Evolutionary conservation across 2,797 vertebrate species (phyloP), one percentile per base, ranked within the genome.

Genomic region (Diplodus puntazzo): DNA sequence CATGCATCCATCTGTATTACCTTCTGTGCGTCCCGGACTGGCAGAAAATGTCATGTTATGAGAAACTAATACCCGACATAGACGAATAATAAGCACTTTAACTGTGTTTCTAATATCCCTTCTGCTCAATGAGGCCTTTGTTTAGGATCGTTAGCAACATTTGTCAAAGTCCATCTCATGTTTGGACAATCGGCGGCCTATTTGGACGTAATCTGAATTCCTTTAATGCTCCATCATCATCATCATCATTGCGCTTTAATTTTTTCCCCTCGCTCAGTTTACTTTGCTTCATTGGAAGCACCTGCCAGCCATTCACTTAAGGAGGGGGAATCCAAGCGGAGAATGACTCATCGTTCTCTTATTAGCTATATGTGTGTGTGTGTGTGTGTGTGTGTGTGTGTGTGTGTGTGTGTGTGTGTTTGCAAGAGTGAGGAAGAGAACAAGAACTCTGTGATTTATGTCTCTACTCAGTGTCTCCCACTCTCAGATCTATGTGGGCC

Each of bases 231-330:
- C 74, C 75, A 87, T 90, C 75, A 85, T 80, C 75, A 60, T 77
- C 82, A 75, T 82, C 79, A 77, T 73, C 76, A 72, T 81, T 72
- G 75, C 80, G 69, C 73, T 86, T 92, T 84, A 79, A 77, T 80
- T 87, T 82, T 75, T 72, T 43, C n/a, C 46, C 53, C 46, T 75
- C 4, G 69, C 75, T 86, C 73, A 53, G 75, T 89, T 89, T 84
- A 87, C 76, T 87, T 85, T 86, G 79, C 81, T 77, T 87, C 83
- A 79, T 52, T 82, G 81, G 79, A 81, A 84, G 79, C 91, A 92
- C 92, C 92, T 93, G 91, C 88, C 92, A 91, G 88, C 85, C 73
- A 83, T 90, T 89, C 83, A 84, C 90, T 91, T 91, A 88, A 85
- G 77, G 62, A 21, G 55, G 74, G 80, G 81, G 83, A 85, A 89